phyloP scores from a whole-genome alignment of 2,113 vertebrate species.

The Cathartes aura region DNA sequence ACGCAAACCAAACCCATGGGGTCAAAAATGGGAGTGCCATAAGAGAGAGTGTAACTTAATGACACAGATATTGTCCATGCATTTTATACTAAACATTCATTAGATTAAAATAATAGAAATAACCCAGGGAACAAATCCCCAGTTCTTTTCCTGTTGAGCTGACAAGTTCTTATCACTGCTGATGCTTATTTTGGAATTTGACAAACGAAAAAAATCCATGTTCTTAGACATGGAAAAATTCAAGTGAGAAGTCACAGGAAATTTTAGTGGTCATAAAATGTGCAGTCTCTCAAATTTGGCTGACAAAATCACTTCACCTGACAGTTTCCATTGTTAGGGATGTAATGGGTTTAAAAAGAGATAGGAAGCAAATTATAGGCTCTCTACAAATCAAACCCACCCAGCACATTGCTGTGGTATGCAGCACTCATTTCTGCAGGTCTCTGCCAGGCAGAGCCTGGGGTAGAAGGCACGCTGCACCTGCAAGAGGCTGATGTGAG shows the following conservation, averaged over 20 bases:
- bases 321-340: conserved; percentile 37
- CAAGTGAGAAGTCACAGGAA: conserved; percentile 22
- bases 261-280: conserved; percentile 43
- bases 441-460: neutral
- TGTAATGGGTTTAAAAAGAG: conserved; percentile 25
- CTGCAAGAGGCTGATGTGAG: neutral
- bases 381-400: conserved; percentile 34
- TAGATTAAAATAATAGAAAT: neutral
- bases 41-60: neutral
- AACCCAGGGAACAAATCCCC: neutral
- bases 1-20: neutral
- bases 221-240: neutral
- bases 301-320: conserved; percentile 45
- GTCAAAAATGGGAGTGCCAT: neutral
- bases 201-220: neutral
- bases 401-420: neutral
- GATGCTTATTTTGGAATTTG: conserved; percentile 20
- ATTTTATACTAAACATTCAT: neutral
- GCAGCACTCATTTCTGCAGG: neutral
- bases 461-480: neutral
- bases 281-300: conserved; percentile 14
- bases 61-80: neutral
- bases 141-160: neutral
- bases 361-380: conserved; percentile 31
- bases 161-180: neutral